Evolutionary conservation across 2,797 vertebrate genomes (phyloP).

Genomic region (Gymnodraco acuticeps): DNA sequence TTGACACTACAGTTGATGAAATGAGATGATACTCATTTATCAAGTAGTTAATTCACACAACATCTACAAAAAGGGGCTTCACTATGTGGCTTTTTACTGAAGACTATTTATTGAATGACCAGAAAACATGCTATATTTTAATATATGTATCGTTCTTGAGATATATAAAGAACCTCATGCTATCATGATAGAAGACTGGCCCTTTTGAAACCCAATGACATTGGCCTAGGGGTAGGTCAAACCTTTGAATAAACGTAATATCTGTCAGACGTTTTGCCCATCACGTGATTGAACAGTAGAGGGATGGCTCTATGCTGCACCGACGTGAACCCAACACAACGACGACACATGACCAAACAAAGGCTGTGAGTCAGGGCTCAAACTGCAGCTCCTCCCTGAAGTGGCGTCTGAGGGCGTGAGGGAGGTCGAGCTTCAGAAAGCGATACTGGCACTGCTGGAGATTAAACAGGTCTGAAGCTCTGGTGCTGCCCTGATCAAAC

Average conservation of each 20-base stretch:
- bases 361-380: constrained; percentile 71
- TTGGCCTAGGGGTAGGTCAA: background rate
- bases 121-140: no score
- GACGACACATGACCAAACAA: constrained; percentile 58
- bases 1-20: no score
- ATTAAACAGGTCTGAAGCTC: constrained; percentile 34
- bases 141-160: no score
- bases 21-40: no score
- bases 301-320: constrained; percentile 43
- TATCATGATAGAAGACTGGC: no score
- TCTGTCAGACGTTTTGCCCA: constrained; percentile 26
- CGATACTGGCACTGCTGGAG: constrained; percentile 40
- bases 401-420: constrained; percentile 49
- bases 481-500: constrained; percentile 17
- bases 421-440: constrained; percentile 24
- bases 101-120: no score
- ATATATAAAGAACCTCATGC: no score
- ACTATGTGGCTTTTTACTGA: no score
- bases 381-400: constrained; percentile 56
- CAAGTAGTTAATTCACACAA: no score
- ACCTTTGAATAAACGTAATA: background rate
- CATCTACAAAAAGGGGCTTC: no score
- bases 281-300: constrained; percentile 49
- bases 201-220: background rate
- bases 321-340: constrained; percentile 37